These are phyloP conservation scores for Vicugna pacos DNA, from an alignment of 2,113 vertebrate genomes.

Conservation along the genomic window DNA sequence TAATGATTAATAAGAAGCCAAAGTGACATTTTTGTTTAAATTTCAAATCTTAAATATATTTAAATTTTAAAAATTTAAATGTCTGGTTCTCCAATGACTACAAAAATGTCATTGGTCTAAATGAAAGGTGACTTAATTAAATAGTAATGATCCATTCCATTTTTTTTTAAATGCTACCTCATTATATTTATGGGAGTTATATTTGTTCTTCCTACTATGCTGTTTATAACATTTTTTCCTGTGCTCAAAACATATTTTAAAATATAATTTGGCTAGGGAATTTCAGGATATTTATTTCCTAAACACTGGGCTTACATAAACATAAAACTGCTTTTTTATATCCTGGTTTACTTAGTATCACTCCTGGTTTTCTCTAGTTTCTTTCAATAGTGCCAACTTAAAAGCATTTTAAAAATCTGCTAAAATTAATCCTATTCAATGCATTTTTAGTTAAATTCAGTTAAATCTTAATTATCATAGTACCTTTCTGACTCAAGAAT, in stretches of 20 bases:
- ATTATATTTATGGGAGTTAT: constrained; percentile 41
- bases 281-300: constrained; percentile 62
- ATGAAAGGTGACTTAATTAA: constrained; percentile 34
- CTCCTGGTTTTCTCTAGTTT: constrained; percentile 33
- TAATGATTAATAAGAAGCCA: constrained; percentile 38
- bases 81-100: background rate
- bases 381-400: constrained; percentile 24
- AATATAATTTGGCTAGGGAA: constrained; percentile 62
- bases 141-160: background rate
- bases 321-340: constrained; percentile 62
- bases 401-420: constrained; percentile 46
- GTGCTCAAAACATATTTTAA: constrained; percentile 68
- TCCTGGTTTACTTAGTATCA: constrained; percentile 55
- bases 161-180: constrained; percentile 38
- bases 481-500: background rate
- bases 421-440: constrained; percentile 36
- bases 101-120: constrained; percentile 39
- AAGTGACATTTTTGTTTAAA: constrained; percentile 36
- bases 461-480: constrained; percentile 7
- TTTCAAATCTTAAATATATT: constrained; percentile 54
- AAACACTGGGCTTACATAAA: constrained; percentile 54
- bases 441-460: constrained; percentile 38
- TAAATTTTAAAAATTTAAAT: constrained; percentile 22
- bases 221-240: constrained; percentile 60
- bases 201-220: background rate